A percentile compares a stretch with the other conserved stretches of the same genome.
These are phyloP conservation scores for Peromyscus attwateri DNA, from an alignment of 2,797 vertebrate genomes.

Conservation along the genomic window DNA sequence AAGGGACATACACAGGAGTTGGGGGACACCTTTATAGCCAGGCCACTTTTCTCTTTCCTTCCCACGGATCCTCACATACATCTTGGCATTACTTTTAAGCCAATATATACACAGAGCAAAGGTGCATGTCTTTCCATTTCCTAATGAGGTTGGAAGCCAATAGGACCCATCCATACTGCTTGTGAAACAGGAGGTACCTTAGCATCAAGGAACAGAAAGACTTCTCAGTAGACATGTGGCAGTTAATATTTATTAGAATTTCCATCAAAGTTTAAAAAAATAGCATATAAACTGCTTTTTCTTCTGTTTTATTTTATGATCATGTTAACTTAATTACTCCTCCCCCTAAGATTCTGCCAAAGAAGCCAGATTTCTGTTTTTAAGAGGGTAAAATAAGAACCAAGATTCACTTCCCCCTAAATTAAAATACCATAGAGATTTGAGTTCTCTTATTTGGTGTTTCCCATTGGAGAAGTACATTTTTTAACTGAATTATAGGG, in stretches of 20 bases:
- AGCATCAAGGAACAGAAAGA: constrained; percentile 56
- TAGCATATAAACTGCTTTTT: constrained; percentile 63
- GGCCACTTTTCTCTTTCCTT: not conserved
- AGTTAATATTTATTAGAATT: constrained; percentile 68
- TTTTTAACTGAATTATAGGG: constrained; percentile 78
- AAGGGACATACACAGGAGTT: not conserved
- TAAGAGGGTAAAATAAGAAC: constrained; percentile 79
- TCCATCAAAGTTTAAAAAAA: constrained; percentile 33
- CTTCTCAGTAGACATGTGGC: constrained; percentile 49
- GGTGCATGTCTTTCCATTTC: not conserved
- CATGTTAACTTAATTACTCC: constrained; percentile 69
- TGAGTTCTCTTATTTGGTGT: constrained; percentile 65
- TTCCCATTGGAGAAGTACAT: constrained; percentile 81
- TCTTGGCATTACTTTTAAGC: constrained; percentile 49
- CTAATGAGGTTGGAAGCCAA: constrained; percentile 11
- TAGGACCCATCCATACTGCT: constrained; percentile 13
- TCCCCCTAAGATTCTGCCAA: constrained; percentile 39
- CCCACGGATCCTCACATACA: constrained; percentile 1
- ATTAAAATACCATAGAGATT: constrained; percentile 80
- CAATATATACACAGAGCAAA: not conserved
- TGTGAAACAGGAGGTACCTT: constrained; percentile 28
- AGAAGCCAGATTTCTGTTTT: constrained; percentile 75
- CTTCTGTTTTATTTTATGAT: constrained; percentile 73
- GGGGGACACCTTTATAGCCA: not conserved
- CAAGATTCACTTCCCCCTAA: constrained; percentile 76